phyloP scores from a whole-genome alignment of 2,797 vertebrate genomes.

The Leucoraja ocellata region DNA sequence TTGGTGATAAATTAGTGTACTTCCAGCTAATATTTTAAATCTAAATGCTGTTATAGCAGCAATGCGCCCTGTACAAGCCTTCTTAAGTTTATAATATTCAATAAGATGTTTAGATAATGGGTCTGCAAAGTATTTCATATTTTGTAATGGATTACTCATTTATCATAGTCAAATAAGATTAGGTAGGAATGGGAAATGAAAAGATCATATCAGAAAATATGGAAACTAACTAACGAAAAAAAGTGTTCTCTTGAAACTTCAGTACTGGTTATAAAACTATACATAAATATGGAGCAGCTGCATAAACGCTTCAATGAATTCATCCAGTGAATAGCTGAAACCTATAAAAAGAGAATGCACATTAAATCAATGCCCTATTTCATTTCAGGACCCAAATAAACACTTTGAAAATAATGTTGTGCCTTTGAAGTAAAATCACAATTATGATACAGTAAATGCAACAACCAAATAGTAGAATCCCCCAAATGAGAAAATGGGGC shows the following conservation, averaged over 20 bases:
- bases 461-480: neutral
- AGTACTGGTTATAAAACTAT: neutral
- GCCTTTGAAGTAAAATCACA: neutral
- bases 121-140: neutral
- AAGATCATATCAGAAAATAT: neutral
- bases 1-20: constrained; percentile 71
- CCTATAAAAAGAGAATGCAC: no score
- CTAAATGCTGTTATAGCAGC: constrained; percentile 46
- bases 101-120: constrained; percentile 32
- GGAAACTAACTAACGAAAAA: neutral
- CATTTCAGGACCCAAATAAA: neutral
- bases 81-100: constrained; percentile 21
- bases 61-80: neutral
- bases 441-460: neutral
- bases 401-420: neutral
- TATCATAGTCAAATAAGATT: constrained; percentile 2
- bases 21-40: constrained; percentile 64
- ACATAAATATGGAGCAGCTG: neutral
- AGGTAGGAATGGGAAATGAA: neutral
- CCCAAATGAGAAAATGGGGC: neutral
- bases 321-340: neutral
- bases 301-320: neutral
- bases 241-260: neutral
- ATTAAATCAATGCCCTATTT: neutral
- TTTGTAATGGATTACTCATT: constrained; percentile 32